Conservation (phyloP, 2,888 invertebrate genomes). For the Arge pagana region DNA sequence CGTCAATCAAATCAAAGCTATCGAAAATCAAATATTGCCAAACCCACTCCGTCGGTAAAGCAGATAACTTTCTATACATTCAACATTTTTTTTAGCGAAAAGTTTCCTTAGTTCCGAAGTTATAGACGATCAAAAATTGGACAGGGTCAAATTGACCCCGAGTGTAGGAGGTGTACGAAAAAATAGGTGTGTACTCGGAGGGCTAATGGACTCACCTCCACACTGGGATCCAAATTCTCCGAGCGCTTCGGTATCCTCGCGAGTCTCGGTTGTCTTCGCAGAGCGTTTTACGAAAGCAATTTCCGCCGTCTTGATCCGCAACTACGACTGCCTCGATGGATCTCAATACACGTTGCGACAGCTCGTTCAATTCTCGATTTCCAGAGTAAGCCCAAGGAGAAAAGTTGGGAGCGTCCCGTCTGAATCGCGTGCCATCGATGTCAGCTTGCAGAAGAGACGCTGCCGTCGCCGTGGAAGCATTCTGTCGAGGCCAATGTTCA, state of each 20-base stretch:
- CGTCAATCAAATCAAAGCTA: not conserved
- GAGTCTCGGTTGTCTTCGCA: conserved; percentile 73
- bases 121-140: no score
- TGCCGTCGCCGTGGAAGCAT: conserved; percentile 35
- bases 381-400: conserved; percentile 46
- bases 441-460: conserved; percentile 28
- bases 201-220: conserved; percentile 79
- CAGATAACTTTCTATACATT: no score
- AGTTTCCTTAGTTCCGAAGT: no score
- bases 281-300: conserved; percentile 67
- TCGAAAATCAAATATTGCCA: conserved; percentile 5
- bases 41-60: no score
- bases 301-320: conserved; percentile 60
- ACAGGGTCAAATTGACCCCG: no score
- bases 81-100: no score
- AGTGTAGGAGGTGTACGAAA: no score
- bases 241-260: conserved; percentile 61
- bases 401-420: conserved; percentile 32
- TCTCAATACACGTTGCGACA: conserved; percentile 62
- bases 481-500: conserved; percentile 25
- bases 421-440: conserved; percentile 35
- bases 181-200: no score
- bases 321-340: conserved; percentile 65
- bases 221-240: conserved; percentile 73
- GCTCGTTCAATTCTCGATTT: conserved; percentile 60